A percentile compares a stretch with the other conserved stretches of the same genome.
Evolutionary conservation across 2,888 invertebrate genomes (phyloP).

Genomic region (Thymelicus acteon): DNA sequence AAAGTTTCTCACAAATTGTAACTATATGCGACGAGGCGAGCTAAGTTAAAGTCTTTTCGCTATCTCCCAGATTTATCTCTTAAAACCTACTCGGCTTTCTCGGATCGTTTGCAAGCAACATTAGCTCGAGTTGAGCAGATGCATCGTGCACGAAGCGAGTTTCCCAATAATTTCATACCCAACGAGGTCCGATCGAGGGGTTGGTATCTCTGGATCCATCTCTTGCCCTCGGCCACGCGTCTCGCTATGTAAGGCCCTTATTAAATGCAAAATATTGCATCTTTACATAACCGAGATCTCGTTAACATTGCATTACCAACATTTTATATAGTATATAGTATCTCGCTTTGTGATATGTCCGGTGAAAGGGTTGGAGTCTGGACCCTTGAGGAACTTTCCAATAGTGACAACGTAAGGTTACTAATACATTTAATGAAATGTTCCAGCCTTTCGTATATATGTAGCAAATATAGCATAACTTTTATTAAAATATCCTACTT

Average conservation of each 20-base stretch:
- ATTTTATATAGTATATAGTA: slow-evolving; percentile 64
- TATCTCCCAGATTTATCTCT: slow-evolving; percentile 76
- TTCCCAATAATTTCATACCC: slow-evolving; percentile 82
- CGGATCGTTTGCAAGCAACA: slow-evolving; percentile 70
- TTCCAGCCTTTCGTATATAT: no score
- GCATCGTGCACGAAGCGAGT: slow-evolving; percentile 79
- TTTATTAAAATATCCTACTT: no score
- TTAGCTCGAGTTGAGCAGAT: slow-evolving; percentile 70
- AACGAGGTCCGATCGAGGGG: slow-evolving; percentile 67
- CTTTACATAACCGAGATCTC: slow-evolving; percentile 75
- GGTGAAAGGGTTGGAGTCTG: slow-evolving; percentile 9
- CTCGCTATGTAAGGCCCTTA: slow-evolving; percentile 68
- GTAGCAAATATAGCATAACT: no score
- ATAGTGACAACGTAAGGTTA: background rate
- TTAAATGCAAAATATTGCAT: slow-evolving; percentile 81
- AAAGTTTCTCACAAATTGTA: slow-evolving; percentile 51
- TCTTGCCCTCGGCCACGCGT: slow-evolving; percentile 76
- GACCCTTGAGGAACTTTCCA: slow-evolving; percentile 1
- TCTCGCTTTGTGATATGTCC: slow-evolving; percentile 53
- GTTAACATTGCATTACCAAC: slow-evolving; percentile 77
- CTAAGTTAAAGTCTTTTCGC: slow-evolving; percentile 52
- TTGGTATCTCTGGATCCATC: slow-evolving; percentile 69
- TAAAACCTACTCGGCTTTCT: slow-evolving; percentile 68
- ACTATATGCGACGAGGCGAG: slow-evolving; percentile 59
- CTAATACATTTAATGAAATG: slow-evolving; percentile 6